Base-by-base conservation (phyloP, 2,888 invertebrate genomes). In the Onchidella celtica region DNA sequence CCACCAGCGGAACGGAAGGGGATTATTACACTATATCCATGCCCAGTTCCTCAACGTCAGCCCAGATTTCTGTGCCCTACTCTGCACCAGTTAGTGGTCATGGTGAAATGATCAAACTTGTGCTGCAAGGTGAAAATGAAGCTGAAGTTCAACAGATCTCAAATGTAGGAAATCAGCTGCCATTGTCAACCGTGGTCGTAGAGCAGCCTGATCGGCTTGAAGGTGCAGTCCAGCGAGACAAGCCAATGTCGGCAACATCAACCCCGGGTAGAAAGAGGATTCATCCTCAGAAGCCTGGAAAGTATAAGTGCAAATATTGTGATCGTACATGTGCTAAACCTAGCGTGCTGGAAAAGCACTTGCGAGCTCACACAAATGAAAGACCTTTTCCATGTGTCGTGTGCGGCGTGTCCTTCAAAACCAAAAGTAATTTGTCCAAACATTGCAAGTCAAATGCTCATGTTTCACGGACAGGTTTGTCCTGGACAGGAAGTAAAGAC, bases 311-410 rank as follows among this genome's bases (percentile, higher is more conserved):
- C 94, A 97, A 97, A 86, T 97, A 98, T 92, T 99, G 99, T 93
- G 99, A 99, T 81, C 98, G 99, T 87, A 95, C 98, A 21, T 99
- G 99, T 94, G 98, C 98, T 93, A 99, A 99, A 93, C 99, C 99
- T 24, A 98, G 98, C 77, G 99, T 99, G 98, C 94, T 99, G 85
- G 98, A 98, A 94, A 99, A 99, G 94, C 98, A 98, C 94, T 97
- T 98, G 90, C 95, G 97, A 84, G 98, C 98, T 1, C 99, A 99
- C 93, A 98, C 98, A 97, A 94, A 95, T 92, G 96, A 98, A 79
- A 95, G 99, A 83, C 98, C 99, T 0, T 99, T 97, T 92, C 97
- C 97, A n/a, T 99, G 99, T 94, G 96, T 96, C 88, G 96, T 98
- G 92, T 99, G 99, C 94, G 96, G 96, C 88, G 99, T 99, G 94